Conservation (phyloP, 2,888 invertebrate species). For the Cephonodes hylas region DNA sequence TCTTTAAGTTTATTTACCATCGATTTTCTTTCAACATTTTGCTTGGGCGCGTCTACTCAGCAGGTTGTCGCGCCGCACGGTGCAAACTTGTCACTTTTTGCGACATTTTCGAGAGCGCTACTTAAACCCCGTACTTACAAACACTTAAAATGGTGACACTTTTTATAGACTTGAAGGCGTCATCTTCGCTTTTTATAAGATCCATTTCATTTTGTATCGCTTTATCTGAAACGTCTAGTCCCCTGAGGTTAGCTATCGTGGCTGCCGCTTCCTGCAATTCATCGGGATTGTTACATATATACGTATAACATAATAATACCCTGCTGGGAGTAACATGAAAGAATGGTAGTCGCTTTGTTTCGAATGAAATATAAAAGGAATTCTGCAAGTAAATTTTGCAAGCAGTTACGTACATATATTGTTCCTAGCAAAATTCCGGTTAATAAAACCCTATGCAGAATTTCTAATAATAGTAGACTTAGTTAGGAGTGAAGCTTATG, state of each 20-base stretch:
- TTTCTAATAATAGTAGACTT: too few species aligned
- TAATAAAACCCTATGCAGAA: too few species aligned
- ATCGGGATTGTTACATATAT: background rate
- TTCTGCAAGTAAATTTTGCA: background rate
- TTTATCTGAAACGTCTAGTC: conserved; percentile 44
- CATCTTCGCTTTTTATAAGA: conserved; percentile 45
- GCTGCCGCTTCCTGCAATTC: conserved; percentile 45
- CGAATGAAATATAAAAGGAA: background rate
- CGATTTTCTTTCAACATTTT: background rate
- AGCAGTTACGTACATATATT: too few species aligned
- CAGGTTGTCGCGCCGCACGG: background rate
- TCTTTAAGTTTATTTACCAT: too few species aligned
- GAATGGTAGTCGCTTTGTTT: background rate
- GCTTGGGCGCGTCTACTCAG: background rate
- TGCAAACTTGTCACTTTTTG: background rate
- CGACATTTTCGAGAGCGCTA: background rate
- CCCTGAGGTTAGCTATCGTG: conserved; percentile 46
- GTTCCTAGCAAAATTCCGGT: too few species aligned
- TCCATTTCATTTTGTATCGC: conserved; percentile 45
- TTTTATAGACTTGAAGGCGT: conserved; percentile 49
- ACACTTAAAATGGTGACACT: conserved; percentile 45
- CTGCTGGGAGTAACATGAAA: background rate
- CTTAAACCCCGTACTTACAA: conserved; percentile 42
- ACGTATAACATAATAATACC: background rate
- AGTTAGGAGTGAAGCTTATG: too few species aligned